Percentiles rank a stretch among this genome's conserved stretches.
Conservation (phyloP, 2,113 vertebrate genomes). For the Dicrurus megarhynchus region DNA sequence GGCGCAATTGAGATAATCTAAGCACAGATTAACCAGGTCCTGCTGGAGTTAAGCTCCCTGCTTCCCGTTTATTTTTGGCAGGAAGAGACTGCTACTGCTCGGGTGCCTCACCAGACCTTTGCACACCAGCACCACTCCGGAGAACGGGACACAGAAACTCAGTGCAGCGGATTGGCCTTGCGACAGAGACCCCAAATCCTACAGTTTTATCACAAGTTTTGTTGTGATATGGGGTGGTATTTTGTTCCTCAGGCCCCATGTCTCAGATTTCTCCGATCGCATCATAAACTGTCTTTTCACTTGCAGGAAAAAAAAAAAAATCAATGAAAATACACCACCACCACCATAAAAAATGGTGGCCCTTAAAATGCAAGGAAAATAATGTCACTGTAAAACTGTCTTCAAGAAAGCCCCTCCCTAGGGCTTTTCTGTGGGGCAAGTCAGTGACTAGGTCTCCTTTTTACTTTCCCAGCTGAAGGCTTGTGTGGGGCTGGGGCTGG, state of each 20-base stretch:
- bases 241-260: neutral
- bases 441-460: neutral
- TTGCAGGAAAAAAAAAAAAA: neutral
- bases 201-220: neutral
- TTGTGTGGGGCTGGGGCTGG: neutral
- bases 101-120: rapidly evolving
- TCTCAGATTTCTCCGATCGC: neutral
- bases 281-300: neutral
- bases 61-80: neutral
- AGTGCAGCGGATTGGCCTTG: neutral
- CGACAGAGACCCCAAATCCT: neutral
- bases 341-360: neutral
- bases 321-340: neutral
- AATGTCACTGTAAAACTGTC: neutral
- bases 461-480: neutral
- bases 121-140: rapidly evolving
- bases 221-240: neutral
- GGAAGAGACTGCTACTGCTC: neutral
- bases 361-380: neutral
- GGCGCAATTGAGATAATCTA: neutral
- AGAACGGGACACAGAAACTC: neutral
- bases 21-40: conserved; percentile 42
- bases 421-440: neutral
- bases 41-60: neutral
- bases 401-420: neutral